Percentiles rank a stretch among this genome's conserved stretches.
These are phyloP conservation scores for Cabera pusaria DNA, from an alignment of 2,888 invertebrate species.

Conservation along the genomic window DNA sequence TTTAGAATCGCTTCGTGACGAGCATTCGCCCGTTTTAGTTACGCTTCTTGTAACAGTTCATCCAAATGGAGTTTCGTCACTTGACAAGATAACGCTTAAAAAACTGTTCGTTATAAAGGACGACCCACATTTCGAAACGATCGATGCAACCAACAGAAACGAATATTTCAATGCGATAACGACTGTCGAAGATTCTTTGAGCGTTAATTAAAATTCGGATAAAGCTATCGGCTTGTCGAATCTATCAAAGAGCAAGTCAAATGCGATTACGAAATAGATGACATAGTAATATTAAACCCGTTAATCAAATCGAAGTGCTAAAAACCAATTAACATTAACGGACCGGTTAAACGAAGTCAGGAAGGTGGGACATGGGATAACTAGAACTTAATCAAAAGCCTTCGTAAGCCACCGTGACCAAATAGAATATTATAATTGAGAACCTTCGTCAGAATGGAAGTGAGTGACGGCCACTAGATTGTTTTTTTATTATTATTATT, in stretches of 20 bases:
- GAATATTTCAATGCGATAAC: slow-evolving; percentile 48
- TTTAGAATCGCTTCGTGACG: slow-evolving; percentile 64
- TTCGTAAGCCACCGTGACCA: slow-evolving; percentile 37
- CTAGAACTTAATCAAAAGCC: slow-evolving; percentile 49
- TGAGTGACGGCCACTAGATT: slow-evolving; percentile 49
- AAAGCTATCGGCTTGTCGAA: slow-evolving; percentile 38
- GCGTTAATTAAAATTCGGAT: slow-evolving; percentile 59
- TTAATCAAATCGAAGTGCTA: slow-evolving; percentile 56
- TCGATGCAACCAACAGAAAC: slow-evolving; percentile 46
- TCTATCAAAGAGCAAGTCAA: slow-evolving; percentile 33
- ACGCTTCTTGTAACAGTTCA: slow-evolving; percentile 58
- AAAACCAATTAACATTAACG: slow-evolving; percentile 69
- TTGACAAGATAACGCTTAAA: slow-evolving; percentile 63
- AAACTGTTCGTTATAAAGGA: slow-evolving; percentile 54
- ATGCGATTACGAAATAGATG: slow-evolving; percentile 38
- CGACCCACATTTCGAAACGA: slow-evolving; percentile 61
- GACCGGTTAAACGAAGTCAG: slow-evolving; percentile 43
- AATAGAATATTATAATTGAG: slow-evolving; percentile 57
- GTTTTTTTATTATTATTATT: too few relatives aligned
- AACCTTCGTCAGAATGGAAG: slow-evolving; percentile 53
- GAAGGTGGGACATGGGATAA: slow-evolving; percentile 47
- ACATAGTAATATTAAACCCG: slow-evolving; percentile 42
- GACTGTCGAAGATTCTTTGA: slow-evolving; percentile 46
- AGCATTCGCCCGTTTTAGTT: slow-evolving; percentile 50
- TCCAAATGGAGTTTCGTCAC: slow-evolving; percentile 66